Conservation (phyloP, 2,888 invertebrate species). For the Cephus runcator region DNA sequence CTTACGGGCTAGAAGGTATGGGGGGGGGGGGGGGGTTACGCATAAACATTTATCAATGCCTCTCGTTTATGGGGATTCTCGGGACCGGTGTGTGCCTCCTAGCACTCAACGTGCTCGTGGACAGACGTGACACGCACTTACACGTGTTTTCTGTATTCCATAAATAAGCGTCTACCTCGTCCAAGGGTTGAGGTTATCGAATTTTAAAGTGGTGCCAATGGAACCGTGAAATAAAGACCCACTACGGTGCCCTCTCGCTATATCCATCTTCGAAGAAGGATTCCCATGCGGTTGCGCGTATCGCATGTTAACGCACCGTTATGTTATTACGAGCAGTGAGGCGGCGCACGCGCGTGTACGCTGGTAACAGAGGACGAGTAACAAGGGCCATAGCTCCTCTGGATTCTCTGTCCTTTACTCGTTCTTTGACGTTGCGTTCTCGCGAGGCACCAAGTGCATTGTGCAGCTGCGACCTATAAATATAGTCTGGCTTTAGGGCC, state of each 20-base stretch:
- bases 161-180: not conserved
- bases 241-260: not conserved
- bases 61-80: not conserved
- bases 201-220: not conserved
- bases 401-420: not conserved
- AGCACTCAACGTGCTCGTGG: conserved; percentile 1
- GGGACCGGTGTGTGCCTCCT: not conserved
- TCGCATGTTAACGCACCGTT: conserved; percentile 29
- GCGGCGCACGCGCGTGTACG: not conserved
- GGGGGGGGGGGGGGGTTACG: not conserved
- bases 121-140: conserved; percentile 29
- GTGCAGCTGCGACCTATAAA: conserved; percentile 51
- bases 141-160: conserved; percentile 33
- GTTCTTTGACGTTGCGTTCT: not conserved
- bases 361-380: not conserved
- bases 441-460: conserved; percentile 24
- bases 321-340: conserved; percentile 17
- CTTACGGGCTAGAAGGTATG: not conserved
- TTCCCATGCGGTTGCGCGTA: not conserved
- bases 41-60: conserved; percentile 2
- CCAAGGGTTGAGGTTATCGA: not conserved
- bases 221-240: not conserved
- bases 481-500: conserved; percentile 37
- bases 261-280: not conserved
- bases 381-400: not conserved